Evolutionary conservation across 2,113 vertebrate species (phyloP), one percentile per base, ranked within the genome.

Genomic region (Charadrius vociferus): DNA sequence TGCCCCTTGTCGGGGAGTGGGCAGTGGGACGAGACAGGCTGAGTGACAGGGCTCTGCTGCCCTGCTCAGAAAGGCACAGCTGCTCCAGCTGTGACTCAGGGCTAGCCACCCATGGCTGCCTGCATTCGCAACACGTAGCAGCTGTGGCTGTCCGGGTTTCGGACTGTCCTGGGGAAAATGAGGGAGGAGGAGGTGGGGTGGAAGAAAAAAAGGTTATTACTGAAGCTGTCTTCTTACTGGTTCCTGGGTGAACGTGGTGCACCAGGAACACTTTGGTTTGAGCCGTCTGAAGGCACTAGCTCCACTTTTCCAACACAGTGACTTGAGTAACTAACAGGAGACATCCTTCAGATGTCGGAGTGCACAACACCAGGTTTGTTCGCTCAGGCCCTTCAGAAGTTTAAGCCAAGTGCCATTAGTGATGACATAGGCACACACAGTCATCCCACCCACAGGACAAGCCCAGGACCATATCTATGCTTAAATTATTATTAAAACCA

Each of bases 121-220:
- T 24, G 43, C 4, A 2, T 10, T 45, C 3, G 7, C 53, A 13
- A 6, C 19, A 10, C 2, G 2, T 3, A 6, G n/a, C 52, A n/a
- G 30, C 45, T 41, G 45, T 2, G 3, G 55, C 66, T 14, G 14
- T 9, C 18, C 6, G 1, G 20, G 17, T 17, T 41, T 34, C 3
- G 0, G 58, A 13, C 58, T 45, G 37, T 19, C 36, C 30, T 30
- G 55, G 26, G 21, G 23, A 55, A 71, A 37, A 9, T 0, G 4
- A 47, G 30, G 9, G 4, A 37, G n/a, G 9, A 41, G 32, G n/a
- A 50, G 20, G 19, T 20, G 43, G n/a, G 11, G 14, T 8, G 11
- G 37, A 66, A 10, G 43, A 2, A n/a, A 39, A 45, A 68, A 20
- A 13, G 18, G 17, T 13, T 74, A 22, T 50, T 66, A 19, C 24